phyloP scores from a whole-genome alignment of 2,797 vertebrate species.

The Hyperoplus lanceolatus region DNA sequence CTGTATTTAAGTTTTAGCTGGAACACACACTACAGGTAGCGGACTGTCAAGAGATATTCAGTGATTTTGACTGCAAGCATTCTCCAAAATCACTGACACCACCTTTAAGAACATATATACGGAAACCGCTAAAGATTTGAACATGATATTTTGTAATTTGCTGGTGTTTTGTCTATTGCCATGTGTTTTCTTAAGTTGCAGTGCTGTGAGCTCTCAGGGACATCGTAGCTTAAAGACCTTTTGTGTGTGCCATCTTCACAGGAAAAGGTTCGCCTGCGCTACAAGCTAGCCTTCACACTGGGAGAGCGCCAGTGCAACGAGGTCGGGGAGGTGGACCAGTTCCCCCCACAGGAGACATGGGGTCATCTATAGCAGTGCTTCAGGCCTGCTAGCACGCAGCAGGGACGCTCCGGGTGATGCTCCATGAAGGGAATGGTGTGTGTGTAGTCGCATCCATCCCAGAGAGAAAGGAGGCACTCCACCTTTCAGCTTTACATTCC shows the following conservation, averaged over 20 bases:
- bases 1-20: too few relatives aligned
- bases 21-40: too few relatives aligned
- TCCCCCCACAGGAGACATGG: slow-evolving; percentile 92
- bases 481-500: slow-evolving; percentile 58
- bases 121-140: neutral
- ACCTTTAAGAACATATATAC: neutral
- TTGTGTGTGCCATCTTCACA: slow-evolving; percentile 64
- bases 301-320: slow-evolving; percentile 91
- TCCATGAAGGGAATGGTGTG: slow-evolving; percentile 49
- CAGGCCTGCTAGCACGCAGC: slow-evolving; percentile 10
- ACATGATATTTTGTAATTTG: too few relatives aligned
- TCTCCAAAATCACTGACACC: too few relatives aligned
- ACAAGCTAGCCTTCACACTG: slow-evolving; percentile 91
- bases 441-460: slow-evolving; percentile 39
- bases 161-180: too few relatives aligned
- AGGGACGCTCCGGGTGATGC: slow-evolving; percentile 40
- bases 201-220: too few relatives aligned
- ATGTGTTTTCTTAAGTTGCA: too few relatives aligned
- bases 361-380: slow-evolving; percentile 83
- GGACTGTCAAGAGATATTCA: too few relatives aligned
- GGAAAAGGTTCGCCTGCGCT: slow-evolving; percentile 96
- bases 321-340: slow-evolving; percentile 94
- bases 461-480: slow-evolving; percentile 44
- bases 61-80: too few relatives aligned
- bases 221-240: neutral